Conservation (phyloP, 2,888 invertebrate genomes). For the Cheilosia pagana region DNA sequence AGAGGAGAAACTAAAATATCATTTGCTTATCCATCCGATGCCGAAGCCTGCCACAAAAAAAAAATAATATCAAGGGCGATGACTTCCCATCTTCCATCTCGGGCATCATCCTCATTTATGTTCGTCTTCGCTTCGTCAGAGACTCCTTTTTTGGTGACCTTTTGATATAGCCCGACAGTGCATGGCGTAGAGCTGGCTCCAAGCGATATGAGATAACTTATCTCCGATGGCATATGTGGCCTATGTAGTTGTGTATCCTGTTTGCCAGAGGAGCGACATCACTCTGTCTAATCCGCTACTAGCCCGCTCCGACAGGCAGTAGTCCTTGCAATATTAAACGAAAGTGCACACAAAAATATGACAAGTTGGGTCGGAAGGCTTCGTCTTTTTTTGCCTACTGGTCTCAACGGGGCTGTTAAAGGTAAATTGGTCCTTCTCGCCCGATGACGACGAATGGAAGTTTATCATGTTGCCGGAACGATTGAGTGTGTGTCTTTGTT, state of each 20-base stretch:
- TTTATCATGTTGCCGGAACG: constrained; percentile 68
- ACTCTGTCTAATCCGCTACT: constrained; percentile 34
- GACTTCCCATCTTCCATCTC: constrained; percentile 33
- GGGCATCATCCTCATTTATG: constrained; percentile 43
- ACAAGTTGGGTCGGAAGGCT: constrained; percentile 46
- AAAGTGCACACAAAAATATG: constrained; percentile 54
- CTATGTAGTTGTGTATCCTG: constrained; percentile 42
- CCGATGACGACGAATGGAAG: constrained; percentile 37
- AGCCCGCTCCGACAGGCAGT: background rate
- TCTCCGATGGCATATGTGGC: constrained; percentile 62
- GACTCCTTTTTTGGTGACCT: constrained; percentile 50
- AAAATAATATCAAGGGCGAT: constrained; percentile 58
- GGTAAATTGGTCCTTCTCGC: constrained; percentile 70
- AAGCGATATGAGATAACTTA: constrained; percentile 62
- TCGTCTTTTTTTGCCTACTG: constrained; percentile 26
- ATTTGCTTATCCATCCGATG: constrained; percentile 73
- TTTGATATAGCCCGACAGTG: constrained; percentile 9
- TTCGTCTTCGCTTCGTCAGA: constrained; percentile 27
- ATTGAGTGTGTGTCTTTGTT: constrained; percentile 44
- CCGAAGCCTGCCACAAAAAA: constrained; percentile 42
- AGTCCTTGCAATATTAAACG: constrained; percentile 42
- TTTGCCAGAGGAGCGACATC: constrained; percentile 15
- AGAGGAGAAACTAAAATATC: constrained; percentile 64
- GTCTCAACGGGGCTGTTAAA: constrained; percentile 68
- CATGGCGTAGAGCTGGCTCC: constrained; percentile 34